Evolutionary conservation across 2,113 vertebrate genomes (phyloP), one percentile per base, ranked within the genome.

Genomic region (Apeltes quadracus): DNA sequence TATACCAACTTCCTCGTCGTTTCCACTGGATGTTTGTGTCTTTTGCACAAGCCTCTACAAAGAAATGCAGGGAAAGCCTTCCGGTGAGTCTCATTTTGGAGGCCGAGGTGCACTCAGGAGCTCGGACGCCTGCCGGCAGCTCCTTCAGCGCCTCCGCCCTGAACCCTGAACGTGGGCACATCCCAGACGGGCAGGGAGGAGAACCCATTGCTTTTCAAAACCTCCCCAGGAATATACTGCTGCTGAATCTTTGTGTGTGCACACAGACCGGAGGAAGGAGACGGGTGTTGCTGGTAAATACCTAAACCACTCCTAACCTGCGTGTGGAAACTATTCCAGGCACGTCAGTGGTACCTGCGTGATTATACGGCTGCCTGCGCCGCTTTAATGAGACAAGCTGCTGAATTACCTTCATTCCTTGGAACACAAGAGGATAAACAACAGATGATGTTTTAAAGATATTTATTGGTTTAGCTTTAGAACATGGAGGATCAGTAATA

Each of bases 391-490:
- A 62, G 50, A 79, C 71, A 69, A n/a, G 79, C 76, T 69, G 68
- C 67, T 7, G n/a, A 75, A 83, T 83, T 79, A 78, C 72, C 43
- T 4, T 62, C 81, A 69, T 59, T 75, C 62, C 58, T 7, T 58
- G 41, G 51, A 62, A 75, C 76, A 72, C 18, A 48, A 15, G n/a
- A 66, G 7, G 23, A 65, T 43, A 76, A 59, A 71, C 59, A 61
- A 23, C 7, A 0, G n/a, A 58, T 32, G 59, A 25, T 6, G 2
- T 32, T 76, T 76, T 64, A 20, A 22, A 72, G 41, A 61, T 43
- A 48, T 91, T 92, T 93, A 93, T 87, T 91, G 79, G 86, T 50
- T 29, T 61, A 74, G 46, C 63, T 64, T 68, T 8, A 72, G 57
- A 82, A 84, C 34, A 62, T 62, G 59, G 54, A 5, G 72, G 78